Evolutionary conservation across 2,888 invertebrate species (phyloP).

Genomic region (Pogonocherus hispidulus): DNA sequence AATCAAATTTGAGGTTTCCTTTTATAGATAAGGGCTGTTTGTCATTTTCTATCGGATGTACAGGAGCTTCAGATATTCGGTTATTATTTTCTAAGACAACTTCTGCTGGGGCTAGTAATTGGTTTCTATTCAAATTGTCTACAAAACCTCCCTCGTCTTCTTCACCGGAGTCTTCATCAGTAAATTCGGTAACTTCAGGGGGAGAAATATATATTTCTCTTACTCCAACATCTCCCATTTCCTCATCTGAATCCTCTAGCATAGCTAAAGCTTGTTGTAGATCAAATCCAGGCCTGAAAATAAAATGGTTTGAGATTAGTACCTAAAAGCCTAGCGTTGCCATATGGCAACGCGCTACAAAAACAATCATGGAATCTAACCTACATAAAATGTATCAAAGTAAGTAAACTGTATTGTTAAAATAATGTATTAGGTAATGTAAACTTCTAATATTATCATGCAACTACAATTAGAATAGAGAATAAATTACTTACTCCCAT

Average conservation of each 20-base stretch:
- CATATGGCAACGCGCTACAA: neutral
- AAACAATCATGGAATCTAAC: neutral
- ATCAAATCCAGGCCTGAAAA: slow-evolving; percentile 1
- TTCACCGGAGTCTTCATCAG: neutral
- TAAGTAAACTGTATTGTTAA: neutral
- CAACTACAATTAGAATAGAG: neutral
- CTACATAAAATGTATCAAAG: neutral
- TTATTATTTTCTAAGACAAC: neutral
- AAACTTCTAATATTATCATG: neutral
- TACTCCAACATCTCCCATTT: neutral
- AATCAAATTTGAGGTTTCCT: neutral
- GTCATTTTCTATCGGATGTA: neutral
- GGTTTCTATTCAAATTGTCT: neutral
- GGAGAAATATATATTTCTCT: neutral
- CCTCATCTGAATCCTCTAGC: neutral
- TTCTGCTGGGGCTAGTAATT: neutral
- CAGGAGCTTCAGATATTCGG: neutral
- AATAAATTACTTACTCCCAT: neutral
- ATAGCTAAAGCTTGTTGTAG: neutral
- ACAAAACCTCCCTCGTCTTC: slow-evolving; percentile 3
- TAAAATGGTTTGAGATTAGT: slow-evolving; percentile 1
- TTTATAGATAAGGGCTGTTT: neutral
- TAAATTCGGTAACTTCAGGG: neutral
- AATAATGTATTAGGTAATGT: neutral
- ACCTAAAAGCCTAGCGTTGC: neutral